These are phyloP conservation scores for Acropora yongei DNA, from an alignment of 64 coral and sea anemone genomes.

Conservation along the genomic window DNA sequence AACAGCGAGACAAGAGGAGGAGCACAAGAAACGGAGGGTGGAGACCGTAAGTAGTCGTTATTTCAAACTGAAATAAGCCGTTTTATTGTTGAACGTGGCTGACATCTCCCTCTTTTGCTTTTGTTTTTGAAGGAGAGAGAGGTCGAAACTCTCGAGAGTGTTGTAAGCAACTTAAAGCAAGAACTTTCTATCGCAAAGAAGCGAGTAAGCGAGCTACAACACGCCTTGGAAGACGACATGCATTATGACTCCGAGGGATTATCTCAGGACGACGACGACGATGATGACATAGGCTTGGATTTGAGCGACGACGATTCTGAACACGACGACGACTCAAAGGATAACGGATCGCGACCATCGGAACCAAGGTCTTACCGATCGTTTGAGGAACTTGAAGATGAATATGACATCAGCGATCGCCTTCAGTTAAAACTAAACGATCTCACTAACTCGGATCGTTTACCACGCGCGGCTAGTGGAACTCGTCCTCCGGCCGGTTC, in stretches of 20 bases:
- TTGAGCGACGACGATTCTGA: slow-evolving; percentile 79
- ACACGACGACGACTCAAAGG: slow-evolving; percentile 36
- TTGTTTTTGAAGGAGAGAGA: slow-evolving; percentile 75
- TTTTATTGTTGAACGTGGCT: not conserved
- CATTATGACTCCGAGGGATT: slow-evolving; percentile 71
- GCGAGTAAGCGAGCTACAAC: slow-evolving; percentile 88
- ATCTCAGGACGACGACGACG: slow-evolving; percentile 76
- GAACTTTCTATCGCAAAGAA: slow-evolving; percentile 90
- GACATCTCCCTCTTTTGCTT: not conserved
- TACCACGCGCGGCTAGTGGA: slow-evolving; percentile 9
- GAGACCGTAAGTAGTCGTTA: slow-evolving; percentile 75
- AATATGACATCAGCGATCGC: slow-evolving; percentile 67
- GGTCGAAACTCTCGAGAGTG: slow-evolving; percentile 74
- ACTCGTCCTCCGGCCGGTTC: slow-evolving; percentile 7
- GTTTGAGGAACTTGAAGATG: slow-evolving; percentile 88
- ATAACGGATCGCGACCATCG: slow-evolving; percentile 63
- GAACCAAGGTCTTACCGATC: slow-evolving; percentile 95
- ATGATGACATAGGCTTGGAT: slow-evolving; percentile 60
- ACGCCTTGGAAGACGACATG: slow-evolving; percentile 95
- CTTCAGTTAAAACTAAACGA: slow-evolving; percentile 28
- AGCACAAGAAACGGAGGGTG: slow-evolving; percentile 84
- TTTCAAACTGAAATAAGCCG: not conserved
- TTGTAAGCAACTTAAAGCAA: slow-evolving; percentile 78
- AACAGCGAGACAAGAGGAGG: slow-evolving; percentile 82
- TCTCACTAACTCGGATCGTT: slow-evolving; percentile 19